A percentile compares a stretch with the other conserved stretches of the same genome.
These are phyloP conservation scores for Dendrocincla tyrannina DNA, from an alignment of 2,797 vertebrate species.

Conservation along the genomic window DNA sequence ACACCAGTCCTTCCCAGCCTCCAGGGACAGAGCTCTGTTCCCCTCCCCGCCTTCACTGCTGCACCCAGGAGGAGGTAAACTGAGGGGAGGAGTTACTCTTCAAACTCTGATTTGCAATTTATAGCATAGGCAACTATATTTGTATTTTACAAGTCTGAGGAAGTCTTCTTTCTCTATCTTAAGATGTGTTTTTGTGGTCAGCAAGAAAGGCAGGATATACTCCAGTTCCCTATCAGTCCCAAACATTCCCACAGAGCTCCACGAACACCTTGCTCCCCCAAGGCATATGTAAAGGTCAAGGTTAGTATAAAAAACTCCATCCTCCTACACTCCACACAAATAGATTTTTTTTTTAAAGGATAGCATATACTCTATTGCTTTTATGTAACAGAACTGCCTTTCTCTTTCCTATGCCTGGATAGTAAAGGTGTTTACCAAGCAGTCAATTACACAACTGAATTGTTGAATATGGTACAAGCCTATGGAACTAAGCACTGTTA, in stretches of 20 bases:
- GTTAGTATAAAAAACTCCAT: background rate
- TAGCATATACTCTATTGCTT: background rate
- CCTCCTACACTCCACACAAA: background rate
- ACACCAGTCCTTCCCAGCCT: background rate
- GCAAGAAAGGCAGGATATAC: conserved; percentile 35
- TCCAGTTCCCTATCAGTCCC: background rate
- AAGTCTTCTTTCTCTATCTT: conserved; percentile 17
- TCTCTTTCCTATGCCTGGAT: background rate
- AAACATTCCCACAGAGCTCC: conserved; percentile 10
- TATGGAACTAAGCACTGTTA: background rate
- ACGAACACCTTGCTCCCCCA: background rate
- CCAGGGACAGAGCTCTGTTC: background rate
- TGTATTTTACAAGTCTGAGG: conserved; percentile 17
- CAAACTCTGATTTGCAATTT: conserved; percentile 25
- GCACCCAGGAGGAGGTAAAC: background rate
- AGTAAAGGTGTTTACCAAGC: background rate
- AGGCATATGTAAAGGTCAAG: background rate
- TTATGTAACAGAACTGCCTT: background rate
- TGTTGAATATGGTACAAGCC: background rate
- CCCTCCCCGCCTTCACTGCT: background rate
- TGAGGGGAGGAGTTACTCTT: background rate
- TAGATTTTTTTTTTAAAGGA: background rate
- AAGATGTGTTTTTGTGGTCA: conserved; percentile 46
- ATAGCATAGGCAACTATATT: background rate
- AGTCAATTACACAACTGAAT: background rate